Evolutionary conservation across 2,888 invertebrate species (phyloP), one percentile per base, ranked within the genome.

Genomic region (Drosophila borborema): DNA sequence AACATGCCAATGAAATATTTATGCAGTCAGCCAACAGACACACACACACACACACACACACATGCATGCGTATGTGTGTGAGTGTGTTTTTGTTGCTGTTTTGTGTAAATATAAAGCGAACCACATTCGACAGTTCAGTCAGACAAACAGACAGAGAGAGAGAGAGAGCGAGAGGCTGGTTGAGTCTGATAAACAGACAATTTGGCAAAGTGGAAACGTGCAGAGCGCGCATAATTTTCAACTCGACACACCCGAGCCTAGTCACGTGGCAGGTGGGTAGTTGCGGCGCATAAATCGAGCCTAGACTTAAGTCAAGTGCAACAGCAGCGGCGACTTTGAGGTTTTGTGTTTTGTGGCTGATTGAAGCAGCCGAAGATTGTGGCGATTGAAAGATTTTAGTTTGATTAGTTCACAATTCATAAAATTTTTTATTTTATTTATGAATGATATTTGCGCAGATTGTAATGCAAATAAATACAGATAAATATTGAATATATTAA

Each of bases 161-260:
- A 18, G 61, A 41, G 64, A 20, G 64, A 45, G 53, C 12, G 46
- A 43, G 48, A 14, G 74, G 64, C 75, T 84, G 87, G 65, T 74
- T 16, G 53, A 74, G 88, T 80, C 86, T 89, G 86, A 89, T 86
- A 86, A 86, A 86, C 86, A 86, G 86, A 86, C 86, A 86, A 86
- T 86, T 86, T 86, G 86, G 76, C 90, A 86, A 86, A 86, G 86
- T 86, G 86, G 86, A 88, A 78, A 86, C 86, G 86, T 86, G 86
- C 86, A 89, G 66, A 63, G 82, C 84, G 87, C 87, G 79, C 75
- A 75, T 89, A 88, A 89, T 89, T 82, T 82, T 71, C 60, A 74
- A 67, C 62, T 23, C 64, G 69, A 51, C 55, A 66, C 77, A 77
- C 77, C 77, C 75, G 73, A 45, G 62, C 75, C 51, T 18, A 23